phyloP scores from a whole-genome alignment of 2,888 invertebrate species.

The Unio delphinus region DNA sequence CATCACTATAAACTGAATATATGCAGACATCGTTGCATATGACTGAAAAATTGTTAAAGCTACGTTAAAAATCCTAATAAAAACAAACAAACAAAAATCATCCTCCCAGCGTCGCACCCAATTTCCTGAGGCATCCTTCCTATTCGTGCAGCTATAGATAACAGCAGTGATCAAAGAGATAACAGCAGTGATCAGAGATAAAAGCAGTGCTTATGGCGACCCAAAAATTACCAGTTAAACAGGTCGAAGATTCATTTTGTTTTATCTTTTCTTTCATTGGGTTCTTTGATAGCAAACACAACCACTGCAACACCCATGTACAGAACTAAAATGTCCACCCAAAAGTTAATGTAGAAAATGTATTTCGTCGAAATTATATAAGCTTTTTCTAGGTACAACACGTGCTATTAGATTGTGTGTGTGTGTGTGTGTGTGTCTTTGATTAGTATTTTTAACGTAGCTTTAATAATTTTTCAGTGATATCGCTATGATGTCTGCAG shows the following conservation, averaged over 20 bases:
- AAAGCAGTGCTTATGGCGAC: conserved; percentile 47
- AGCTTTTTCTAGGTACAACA: no score
- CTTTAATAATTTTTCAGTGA: no score
- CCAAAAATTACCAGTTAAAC: conserved; percentile 59
- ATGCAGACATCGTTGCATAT: no score
- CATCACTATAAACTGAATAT: no score
- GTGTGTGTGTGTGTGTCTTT: accelerated
- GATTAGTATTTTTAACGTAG: background rate
- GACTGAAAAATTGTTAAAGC: no score
- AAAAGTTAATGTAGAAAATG: background rate
- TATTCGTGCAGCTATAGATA: conserved; percentile 52
- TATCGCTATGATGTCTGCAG: no score
- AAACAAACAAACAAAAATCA: no score
- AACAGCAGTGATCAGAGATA: conserved; percentile 40
- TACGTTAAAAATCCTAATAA: no score
- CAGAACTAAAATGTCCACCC: conserved; percentile 42
- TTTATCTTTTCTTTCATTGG: conserved; percentile 14
- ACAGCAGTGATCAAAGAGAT: conserved; percentile 50
- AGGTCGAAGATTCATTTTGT: conserved; percentile 6
- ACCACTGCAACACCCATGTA: conserved; percentile 48
- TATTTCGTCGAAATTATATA: background rate
- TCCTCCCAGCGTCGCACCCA: no score
- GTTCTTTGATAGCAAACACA: conserved; percentile 53
- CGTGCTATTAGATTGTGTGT: no score
- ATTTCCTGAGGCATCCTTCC: background rate